phyloP scores from a whole-genome alignment of 30 jellyfish, hydroid and myxozoan genomes.

The Haliclystus octoradiatus region DNA sequence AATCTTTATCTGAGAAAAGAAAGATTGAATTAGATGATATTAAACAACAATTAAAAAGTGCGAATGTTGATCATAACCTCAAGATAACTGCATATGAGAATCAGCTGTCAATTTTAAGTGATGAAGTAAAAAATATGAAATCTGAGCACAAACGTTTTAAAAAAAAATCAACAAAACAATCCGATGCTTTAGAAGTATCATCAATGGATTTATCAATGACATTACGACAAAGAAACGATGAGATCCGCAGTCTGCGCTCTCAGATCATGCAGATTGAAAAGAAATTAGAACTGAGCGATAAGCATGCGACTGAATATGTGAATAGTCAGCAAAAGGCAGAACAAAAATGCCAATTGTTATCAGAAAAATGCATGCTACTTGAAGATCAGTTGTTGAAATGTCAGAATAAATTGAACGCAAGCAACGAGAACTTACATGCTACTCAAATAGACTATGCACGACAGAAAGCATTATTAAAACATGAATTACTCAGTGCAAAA shows the following conservation, averaged over 20 bases:
- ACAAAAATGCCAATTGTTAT: neutral
- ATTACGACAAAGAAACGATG: neutral
- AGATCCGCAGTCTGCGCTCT: neutral
- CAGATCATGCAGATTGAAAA: neutral
- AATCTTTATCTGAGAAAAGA: constrained; percentile 25
- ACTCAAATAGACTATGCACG: neutral
- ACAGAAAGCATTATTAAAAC: neutral
- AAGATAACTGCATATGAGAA: neutral
- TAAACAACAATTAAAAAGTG: neutral
- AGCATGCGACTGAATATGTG: neutral
- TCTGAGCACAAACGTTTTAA: neutral
- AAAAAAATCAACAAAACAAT: neutral
- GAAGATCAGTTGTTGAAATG: neutral
- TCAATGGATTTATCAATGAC: neutral
- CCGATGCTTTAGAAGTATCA: neutral
- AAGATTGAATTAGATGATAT: constrained; percentile 24
- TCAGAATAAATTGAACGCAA: neutral
- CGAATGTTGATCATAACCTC: neutral
- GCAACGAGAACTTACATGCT: neutral
- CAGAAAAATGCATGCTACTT: neutral
- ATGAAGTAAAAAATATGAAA: neutral
- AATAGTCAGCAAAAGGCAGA: neutral
- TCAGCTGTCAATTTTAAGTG: neutral
- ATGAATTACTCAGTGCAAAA: neutral
- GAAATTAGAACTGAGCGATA: neutral